These are phyloP conservation scores for Sylvilagus bachmani DNA, from an alignment of 2,113 vertebrate species.

Conservation along the genomic window DNA sequence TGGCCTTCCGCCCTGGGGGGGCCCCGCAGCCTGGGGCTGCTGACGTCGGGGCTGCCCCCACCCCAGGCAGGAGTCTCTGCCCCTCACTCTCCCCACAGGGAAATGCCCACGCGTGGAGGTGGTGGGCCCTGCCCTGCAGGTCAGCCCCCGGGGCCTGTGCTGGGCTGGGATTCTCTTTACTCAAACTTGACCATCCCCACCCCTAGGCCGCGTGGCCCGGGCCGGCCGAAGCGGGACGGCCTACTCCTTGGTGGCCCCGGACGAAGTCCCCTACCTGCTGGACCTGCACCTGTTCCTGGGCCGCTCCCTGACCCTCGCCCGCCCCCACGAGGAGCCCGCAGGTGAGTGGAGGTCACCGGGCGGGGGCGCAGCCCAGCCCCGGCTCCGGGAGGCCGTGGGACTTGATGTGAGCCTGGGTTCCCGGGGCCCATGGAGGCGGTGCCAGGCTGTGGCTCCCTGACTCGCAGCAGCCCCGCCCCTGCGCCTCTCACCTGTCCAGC, in stretches of 20 bases:
- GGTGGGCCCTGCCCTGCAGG: background rate
- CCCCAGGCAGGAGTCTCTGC: too few species aligned
- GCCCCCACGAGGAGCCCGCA: constrained; percentile 79
- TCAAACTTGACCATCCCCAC: accelerated
- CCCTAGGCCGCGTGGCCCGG: constrained; percentile 94
- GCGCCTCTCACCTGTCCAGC: too few species aligned
- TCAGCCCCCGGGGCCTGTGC: accelerated
- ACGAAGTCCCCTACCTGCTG: constrained; percentile 94
- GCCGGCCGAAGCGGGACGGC: constrained; percentile 94
- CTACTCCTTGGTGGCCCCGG: constrained; percentile 94
- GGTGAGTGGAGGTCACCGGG: constrained; percentile 83
- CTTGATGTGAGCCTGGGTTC: too few species aligned
- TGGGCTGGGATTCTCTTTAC: accelerated
- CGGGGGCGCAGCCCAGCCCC: accelerated
- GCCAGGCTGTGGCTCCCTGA: too few species aligned
- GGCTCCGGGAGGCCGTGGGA: accelerated
- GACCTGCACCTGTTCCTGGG: constrained; percentile 98
- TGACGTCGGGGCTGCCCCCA: too few species aligned
- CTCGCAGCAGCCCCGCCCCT: too few species aligned
- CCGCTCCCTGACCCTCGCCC: constrained; percentile 88
- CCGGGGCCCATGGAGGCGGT: too few species aligned
- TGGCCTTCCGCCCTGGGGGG: too few species aligned
- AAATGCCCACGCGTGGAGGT: too few species aligned
- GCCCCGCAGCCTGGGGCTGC: too few species aligned
- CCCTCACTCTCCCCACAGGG: too few species aligned